Evolutionary conservation across 2,797 vertebrate genomes (phyloP), one percentile per base, ranked within the genome.

Genomic region (Odontamblyopus rebecca): DNA sequence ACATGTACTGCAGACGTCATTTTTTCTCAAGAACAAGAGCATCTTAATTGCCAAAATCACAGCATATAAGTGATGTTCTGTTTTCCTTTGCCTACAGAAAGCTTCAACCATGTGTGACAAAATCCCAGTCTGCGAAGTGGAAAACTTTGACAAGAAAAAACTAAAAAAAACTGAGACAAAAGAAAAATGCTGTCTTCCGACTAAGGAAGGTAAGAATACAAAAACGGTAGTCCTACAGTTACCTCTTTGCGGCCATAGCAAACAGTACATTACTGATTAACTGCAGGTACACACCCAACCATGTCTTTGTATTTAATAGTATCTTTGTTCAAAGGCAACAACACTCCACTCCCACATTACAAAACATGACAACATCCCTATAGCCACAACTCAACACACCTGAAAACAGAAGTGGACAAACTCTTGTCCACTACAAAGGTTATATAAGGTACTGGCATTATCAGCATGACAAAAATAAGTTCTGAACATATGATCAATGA

Each of bases 81-180:
- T 26, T 64, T 23, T 1, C n/a, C 61, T 30, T 62, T 70, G 1
- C 8, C 51, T 27, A 38, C 4, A 89, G 90, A 86, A 80, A 75
- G 59, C 68, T 18, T 77, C 57, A 82, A 92, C 86, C 77, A 94
- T 93, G 93, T 51, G 54, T 0, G 89, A 88, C 69, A 85, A 77
- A 13, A 79, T 86, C 2, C 70, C 75, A 13, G 71, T 93, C 53
- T 87, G 68, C 0, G 91, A 90, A 60, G 84, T 94, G 76, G 0
- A 79, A 72, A 15, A 7, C 0, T 94, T 92, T 48, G 71, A 92
- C 59, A 92, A 71, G 80, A 19, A 7, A 6, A 79, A 50, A 41
- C 82, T 95, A 16, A 92, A 72, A 73, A 91, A 88, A 81, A 82
- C 86, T 0, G 2, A 0, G 2, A 94, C 93, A 0, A 0, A 16